Evolutionary conservation across 2,888 invertebrate genomes (phyloP), one percentile per base, ranked within the genome.

Genomic region (Callinectes sapidus): DNA sequence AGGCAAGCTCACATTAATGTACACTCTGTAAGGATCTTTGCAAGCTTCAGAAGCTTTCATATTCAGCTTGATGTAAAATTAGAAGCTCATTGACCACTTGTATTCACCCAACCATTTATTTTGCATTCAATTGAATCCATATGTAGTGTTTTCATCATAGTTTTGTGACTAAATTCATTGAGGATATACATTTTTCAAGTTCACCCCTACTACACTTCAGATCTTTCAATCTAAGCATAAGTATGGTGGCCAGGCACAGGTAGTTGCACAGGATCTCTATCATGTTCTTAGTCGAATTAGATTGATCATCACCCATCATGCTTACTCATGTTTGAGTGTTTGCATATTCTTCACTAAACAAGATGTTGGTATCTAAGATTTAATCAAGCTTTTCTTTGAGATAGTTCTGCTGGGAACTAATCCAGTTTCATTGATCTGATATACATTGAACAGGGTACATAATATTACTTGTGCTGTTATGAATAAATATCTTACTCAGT

Each of bases 361-460:
- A 28, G 71, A 28, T 1, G 18, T 71, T 71, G 18, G 35, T 35
- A 81, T 35, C 81, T 14, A 10, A 81, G 13, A 16, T 35, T 35
- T 35, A 16, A 2, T 81, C 81, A 81, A 35, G 81, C 35, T 81
- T 81, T 81, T 81, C 81, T 13, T 32, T 35, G 16, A 10, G 35
- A 35, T 6, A 35, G 32, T 35, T 28, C 23, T 14, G 13, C 35
- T 81, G 32, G 5, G n/a, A n/a, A 71, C 28, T 71, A 71, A 81
- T 35, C 35, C 13, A 81, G 32, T 81, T 81, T 32, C 81, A 81
- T 81, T 81, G 81, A 81, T 81, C 81, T 81, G 81, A 81, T 81
- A 32, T 81, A 81, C 13, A 32, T 81, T 81, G 35, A 35, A 81
- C 81, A 81, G 81, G 81, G 81, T 81, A 81, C 81, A 32, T 81